Percentiles rank a stretch among this genome's conserved stretches.
Evolutionary conservation across 2,888 invertebrate species (phyloP).

Genomic region (Melieria crassipennis): DNA sequence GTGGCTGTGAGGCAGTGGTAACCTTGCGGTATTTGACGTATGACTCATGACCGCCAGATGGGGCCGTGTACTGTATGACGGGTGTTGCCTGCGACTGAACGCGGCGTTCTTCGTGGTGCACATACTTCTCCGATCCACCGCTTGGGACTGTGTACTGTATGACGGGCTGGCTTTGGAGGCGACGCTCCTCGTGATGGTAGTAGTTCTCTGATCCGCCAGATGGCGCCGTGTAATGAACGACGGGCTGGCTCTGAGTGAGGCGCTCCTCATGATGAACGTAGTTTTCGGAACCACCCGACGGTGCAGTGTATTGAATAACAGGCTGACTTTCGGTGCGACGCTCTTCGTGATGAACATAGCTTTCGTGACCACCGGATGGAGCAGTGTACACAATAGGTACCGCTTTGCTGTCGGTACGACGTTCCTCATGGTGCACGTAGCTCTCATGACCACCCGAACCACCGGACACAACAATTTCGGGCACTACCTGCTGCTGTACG

Average conservation of each 20-base stretch:
- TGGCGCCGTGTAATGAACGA: slow-evolving; percentile 41
- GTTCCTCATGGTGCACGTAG: slow-evolving; percentile 42
- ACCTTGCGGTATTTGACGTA: slow-evolving; percentile 48
- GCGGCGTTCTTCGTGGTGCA: slow-evolving; percentile 44
- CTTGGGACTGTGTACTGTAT: slow-evolving; percentile 41
- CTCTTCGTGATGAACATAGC: slow-evolving; percentile 52
- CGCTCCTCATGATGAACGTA: slow-evolving; percentile 48
- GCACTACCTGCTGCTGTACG: slow-evolving; percentile 42
- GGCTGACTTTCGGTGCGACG: slow-evolving; percentile 47
- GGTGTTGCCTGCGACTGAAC: slow-evolving; percentile 42
- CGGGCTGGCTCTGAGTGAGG: slow-evolving; percentile 47
- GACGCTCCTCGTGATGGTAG: slow-evolving; percentile 47
- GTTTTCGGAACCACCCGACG: slow-evolving; percentile 47
- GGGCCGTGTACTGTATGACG: slow-evolving; percentile 35
- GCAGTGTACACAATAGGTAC: slow-evolving; percentile 30
- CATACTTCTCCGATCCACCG: slow-evolving; percentile 45
- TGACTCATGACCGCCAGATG: slow-evolving; percentile 49
- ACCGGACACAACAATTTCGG: slow-evolving; percentile 44
- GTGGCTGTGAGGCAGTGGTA: slow-evolving; percentile 43
- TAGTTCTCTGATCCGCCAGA: slow-evolving; percentile 47
- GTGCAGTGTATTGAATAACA: slow-evolving; percentile 42
- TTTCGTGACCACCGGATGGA: slow-evolving; percentile 53
- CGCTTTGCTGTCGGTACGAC: slow-evolving; percentile 39
- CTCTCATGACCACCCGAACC: slow-evolving; percentile 43
- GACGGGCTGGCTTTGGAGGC: slow-evolving; percentile 46